Conservation (phyloP, 2,113 vertebrate genomes). For the Micronycteris hirsuta region DNA sequence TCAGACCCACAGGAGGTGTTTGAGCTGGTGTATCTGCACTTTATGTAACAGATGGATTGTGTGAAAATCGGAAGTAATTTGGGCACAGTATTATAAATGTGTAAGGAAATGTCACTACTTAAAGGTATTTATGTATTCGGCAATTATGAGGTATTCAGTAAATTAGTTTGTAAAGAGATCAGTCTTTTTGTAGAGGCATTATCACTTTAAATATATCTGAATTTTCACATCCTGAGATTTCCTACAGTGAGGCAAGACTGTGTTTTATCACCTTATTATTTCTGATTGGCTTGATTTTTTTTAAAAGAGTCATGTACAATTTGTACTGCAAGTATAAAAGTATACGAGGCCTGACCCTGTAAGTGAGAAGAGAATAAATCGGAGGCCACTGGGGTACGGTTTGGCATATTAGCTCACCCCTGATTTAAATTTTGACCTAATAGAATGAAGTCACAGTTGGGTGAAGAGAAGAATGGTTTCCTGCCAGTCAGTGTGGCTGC, state of each 20-base stretch:
- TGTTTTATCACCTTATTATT: slow-evolving; percentile 19
- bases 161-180: slow-evolving; percentile 22
- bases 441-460: slow-evolving; percentile 65
- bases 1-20: background rate
- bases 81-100: background rate
- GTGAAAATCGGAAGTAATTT: slow-evolving; percentile 20
- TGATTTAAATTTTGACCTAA: slow-evolving; percentile 56
- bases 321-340: slow-evolving; percentile 45
- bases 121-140: background rate
- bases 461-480: slow-evolving; percentile 39
- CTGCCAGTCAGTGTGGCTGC: background rate
- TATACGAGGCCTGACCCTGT: slow-evolving; percentile 24
- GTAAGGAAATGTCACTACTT: background rate
- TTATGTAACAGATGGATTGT: background rate
- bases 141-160: slow-evolving; percentile 1
- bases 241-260: background rate
- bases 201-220: background rate
- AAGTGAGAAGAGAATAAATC: slow-evolving; percentile 51
- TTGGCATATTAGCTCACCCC: slow-evolving; percentile 39
- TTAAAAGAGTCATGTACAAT: slow-evolving; percentile 29
- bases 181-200: background rate
- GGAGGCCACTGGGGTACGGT: slow-evolving; percentile 45
- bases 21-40: background rate
- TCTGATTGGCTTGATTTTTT: slow-evolving; percentile 51
- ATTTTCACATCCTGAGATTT: slow-evolving; percentile 21